Evolutionary conservation across 2,888 invertebrate genomes (phyloP), one percentile per base, ranked within the genome.

Genomic region (Plagodis pulveraria): DNA sequence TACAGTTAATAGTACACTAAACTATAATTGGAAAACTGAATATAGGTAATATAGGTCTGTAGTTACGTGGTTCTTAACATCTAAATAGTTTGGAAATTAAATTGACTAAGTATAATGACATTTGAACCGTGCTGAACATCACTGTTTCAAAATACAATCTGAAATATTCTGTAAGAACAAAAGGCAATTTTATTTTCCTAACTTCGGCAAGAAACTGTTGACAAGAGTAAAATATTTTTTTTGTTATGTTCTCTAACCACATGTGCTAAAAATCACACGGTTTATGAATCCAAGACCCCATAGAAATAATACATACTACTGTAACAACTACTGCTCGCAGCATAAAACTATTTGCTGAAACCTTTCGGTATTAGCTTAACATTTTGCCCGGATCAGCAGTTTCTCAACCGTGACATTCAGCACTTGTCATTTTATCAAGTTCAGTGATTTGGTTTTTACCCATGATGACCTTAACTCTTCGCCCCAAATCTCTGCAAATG

Each of bases 41-140:
- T 22, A 22, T 22, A 22, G 22, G 40, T 40, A 40, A 40, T 40
- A 10, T 2, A 70, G 74, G 59, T 75, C 74, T 73, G 68, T 71
- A 74, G 64, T 69, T 65, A 71, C 70, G 62, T 71, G 65, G 68
- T 22, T 64, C 66, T 73, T 76, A 81, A 80, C 60, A 73, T 73
- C 81, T 86, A 84, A 74, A 74, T 76, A 86, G 80, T 83, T 86
- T 84, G 81, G 84, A 78, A 71, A 81, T 65, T 83, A 81, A 90
- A 87, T 91, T 90, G 91, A 89, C 89, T 90, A 90, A 86, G 71
- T 78, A 74, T 76, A 80, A 84, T 81, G 84, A 89, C 81, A 78
- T 77, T 63, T 38, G 56, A 58, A 67, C 58, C 55, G 67, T 73
- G 77, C 76, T 72, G 74, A 74, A 72, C 69, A 60, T 73, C 63